Evolutionary conservation across 2,113 vertebrate species (phyloP).

Genomic region (Gavialis gangeticus): DNA sequence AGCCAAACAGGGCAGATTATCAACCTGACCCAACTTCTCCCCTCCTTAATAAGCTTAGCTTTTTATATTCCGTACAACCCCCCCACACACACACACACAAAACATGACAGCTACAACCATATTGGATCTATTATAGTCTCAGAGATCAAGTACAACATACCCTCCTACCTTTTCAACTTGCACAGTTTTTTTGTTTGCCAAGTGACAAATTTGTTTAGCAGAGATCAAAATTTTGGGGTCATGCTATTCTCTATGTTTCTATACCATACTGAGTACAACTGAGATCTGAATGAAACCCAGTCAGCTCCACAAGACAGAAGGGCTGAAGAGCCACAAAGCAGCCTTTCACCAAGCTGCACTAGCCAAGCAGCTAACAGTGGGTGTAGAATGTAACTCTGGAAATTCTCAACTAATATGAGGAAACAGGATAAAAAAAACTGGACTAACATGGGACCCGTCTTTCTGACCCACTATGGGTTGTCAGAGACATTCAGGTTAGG

Average conservation of each 20-base stretch:
- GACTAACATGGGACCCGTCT: background rate
- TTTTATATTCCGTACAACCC: background rate
- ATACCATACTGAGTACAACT: background rate
- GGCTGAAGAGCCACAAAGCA: fast-evolving
- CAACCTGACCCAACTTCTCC: background rate
- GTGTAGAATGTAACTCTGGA: background rate
- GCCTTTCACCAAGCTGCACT: background rate
- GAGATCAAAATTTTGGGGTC: background rate
- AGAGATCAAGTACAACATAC: background rate
- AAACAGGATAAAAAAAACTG: background rate
- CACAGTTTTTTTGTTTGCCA: background rate
- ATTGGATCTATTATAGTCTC: background rate
- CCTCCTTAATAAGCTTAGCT: background rate
- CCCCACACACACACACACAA: background rate
- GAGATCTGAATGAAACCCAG: background rate
- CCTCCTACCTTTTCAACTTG: background rate
- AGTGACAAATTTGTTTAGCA: background rate
- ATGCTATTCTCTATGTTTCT: background rate
- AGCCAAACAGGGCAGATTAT: too few relatives aligned
- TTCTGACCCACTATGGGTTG: background rate
- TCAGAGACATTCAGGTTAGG: background rate
- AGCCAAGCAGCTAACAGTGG: background rate
- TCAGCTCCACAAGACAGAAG: background rate
- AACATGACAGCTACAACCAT: background rate
- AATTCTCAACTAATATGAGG: background rate